Conservation (phyloP, 2,888 invertebrate species). For the Prenolepis imparis region DNA sequence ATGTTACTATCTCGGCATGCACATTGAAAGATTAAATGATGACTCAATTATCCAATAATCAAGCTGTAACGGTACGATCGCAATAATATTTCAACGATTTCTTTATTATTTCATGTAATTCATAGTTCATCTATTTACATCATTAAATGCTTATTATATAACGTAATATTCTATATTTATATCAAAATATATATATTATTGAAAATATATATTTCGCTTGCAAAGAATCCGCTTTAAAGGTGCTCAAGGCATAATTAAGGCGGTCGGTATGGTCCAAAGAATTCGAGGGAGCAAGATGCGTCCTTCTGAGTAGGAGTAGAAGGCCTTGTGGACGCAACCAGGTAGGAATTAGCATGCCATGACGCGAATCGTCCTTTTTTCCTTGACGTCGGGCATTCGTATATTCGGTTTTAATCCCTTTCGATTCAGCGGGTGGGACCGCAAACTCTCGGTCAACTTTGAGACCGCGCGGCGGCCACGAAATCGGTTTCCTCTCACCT, state of each 20-base stretch:
- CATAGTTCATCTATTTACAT: background rate
- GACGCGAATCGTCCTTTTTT: conserved; percentile 57
- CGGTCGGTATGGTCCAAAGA: conserved; percentile 26
- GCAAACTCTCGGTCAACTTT: conserved; percentile 35
- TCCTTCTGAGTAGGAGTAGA: conserved; percentile 30
- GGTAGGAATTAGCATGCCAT: conserved; percentile 77
- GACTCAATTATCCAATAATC: conserved; percentile 24
- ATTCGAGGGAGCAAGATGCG: conserved; percentile 8
- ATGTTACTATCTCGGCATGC: background rate
- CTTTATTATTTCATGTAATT: background rate
- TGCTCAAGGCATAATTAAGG: conserved; percentile 27
- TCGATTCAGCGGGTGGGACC: conserved; percentile 70
- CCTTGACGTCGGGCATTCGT: conserved; percentile 66
- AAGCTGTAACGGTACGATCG: background rate
- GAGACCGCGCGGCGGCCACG: conserved; percentile 34
- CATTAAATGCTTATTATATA: background rate
- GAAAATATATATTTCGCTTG: background rate
- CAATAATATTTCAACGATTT: background rate
- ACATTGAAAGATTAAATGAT: conserved; percentile 33
- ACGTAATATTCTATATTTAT: background rate
- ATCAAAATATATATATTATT: background rate
- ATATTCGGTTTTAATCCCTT: conserved; percentile 82
- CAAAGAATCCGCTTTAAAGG: background rate
- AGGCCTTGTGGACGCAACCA: conserved; percentile 67
- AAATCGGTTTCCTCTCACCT: conserved; percentile 58